Evolutionary conservation across 2,888 invertebrate species (phyloP).

Genomic region (Hyposoter dolosus): DNA sequence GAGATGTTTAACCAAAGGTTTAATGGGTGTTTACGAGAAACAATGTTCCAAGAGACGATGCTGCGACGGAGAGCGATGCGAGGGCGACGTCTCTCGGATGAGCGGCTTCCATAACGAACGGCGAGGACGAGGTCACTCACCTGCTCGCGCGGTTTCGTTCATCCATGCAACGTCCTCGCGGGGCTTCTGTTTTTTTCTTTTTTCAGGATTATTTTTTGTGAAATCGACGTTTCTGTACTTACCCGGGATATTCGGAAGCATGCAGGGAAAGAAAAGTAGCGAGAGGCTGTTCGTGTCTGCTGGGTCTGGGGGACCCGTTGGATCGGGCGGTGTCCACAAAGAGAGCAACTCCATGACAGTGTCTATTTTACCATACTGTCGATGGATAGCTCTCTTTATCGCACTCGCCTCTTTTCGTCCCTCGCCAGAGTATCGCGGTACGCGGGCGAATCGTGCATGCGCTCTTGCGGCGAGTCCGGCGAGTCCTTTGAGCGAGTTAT

Average conservation of each 20-base stretch:
- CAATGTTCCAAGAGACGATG: background rate
- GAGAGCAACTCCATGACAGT: conserved; percentile 99
- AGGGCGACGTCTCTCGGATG: background rate
- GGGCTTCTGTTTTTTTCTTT: too few relatives aligned
- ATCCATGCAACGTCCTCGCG: background rate
- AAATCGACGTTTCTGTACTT: background rate
- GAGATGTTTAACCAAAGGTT: background rate
- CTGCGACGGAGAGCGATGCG: background rate
- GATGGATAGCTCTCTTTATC: conserved; percentile 99
- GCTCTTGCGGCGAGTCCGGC: background rate
- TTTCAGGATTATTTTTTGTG: too few relatives aligned
- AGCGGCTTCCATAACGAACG: background rate
- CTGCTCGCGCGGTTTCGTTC: background rate
- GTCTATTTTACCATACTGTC: conserved; percentile 97
- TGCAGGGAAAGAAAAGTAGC: background rate
- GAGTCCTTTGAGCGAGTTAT: conserved; percentile 1
- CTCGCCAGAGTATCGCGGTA: conserved; percentile 5
- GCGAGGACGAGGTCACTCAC: background rate
- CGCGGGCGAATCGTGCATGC: too few relatives aligned
- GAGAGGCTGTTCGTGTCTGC: too few relatives aligned
- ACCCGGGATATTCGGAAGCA: background rate
- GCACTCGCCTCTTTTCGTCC: conserved; percentile 77
- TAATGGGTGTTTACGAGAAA: background rate
- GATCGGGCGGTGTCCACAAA: conserved; percentile 95
- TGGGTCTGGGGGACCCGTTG: conserved; percentile 80